These are phyloP conservation scores for Nipponacmea schrenckii DNA, from an alignment of 2,888 invertebrate species.

Conservation along the genomic window DNA sequence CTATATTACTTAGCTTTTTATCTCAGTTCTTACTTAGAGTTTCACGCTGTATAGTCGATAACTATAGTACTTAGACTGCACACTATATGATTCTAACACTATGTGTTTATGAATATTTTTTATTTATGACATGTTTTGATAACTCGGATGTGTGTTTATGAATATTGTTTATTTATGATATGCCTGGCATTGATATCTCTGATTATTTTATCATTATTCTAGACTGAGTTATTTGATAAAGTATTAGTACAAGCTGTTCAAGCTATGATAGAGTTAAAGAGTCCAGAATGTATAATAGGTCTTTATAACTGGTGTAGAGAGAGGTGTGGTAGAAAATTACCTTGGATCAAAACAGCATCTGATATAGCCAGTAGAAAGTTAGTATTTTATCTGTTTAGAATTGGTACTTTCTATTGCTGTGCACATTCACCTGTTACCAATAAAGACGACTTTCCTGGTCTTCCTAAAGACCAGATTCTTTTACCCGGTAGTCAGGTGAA, in stretches of 20 bases:
- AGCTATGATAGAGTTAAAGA: slow-evolving; percentile 81
- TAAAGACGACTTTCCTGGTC: no score
- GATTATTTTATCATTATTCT: not conserved
- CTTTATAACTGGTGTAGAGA: slow-evolving; percentile 84
- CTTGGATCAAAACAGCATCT: slow-evolving; percentile 85
- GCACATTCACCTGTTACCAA: not conserved
- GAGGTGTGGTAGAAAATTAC: slow-evolving; percentile 75
- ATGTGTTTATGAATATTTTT: no score
- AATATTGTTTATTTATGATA: not conserved
- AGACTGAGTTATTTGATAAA: slow-evolving; percentile 72
- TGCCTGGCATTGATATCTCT: not conserved
- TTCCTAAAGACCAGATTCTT: no score
- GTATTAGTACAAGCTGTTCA: slow-evolving; percentile 79
- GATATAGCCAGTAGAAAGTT: slow-evolving; percentile 82
- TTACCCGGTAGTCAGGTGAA: no score
- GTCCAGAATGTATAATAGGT: slow-evolving; percentile 84
- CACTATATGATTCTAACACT: no score
- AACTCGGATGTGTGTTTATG: no score
- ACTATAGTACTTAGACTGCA: no score
- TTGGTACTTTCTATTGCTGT: not conserved
- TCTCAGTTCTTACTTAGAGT: not conserved
- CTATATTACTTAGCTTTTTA: not conserved
- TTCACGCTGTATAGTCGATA: no score
- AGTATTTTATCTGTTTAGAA: not conserved
- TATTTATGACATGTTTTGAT: no score